These are phyloP conservation scores for Lycocerus yunnanus DNA, from an alignment of 2,888 invertebrate species.

Conservation along the genomic window DNA sequence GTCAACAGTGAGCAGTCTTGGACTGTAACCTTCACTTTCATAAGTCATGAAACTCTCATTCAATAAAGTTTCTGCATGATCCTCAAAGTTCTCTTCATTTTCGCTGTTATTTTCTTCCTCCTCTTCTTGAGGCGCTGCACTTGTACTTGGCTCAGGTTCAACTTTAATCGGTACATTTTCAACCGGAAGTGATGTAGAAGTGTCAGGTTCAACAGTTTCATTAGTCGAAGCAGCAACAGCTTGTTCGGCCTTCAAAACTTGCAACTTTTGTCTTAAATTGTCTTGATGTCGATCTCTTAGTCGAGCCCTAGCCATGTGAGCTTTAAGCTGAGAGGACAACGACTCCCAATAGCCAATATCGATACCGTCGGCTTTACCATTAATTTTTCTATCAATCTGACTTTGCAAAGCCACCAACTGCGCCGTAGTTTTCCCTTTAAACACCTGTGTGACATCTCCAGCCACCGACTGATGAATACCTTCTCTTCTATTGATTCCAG, in stretches of 20 bases:
- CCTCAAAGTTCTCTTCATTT: conserved; percentile 50
- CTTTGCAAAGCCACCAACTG: conserved; percentile 83
- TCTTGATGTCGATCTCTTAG: conserved; percentile 91
- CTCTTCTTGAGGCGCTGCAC: conserved; percentile 40
- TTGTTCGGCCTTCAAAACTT: conserved; percentile 86
- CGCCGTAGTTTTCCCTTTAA: conserved; percentile 89
- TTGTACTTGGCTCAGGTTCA: conserved; percentile 46
- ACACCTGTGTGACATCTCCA: conserved; percentile 84
- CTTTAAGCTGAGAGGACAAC: conserved; percentile 91
- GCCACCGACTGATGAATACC: conserved; percentile 89
- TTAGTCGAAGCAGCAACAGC: conserved; percentile 58
- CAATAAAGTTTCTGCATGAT: conserved; percentile 59
- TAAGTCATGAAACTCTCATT: conserved; percentile 71
- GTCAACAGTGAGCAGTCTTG: conserved; percentile 65
- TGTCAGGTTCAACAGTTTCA: conserved; percentile 31
- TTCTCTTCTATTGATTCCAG: conserved; percentile 59
- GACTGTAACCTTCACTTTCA: conserved; percentile 83
- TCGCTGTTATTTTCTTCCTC: conserved; percentile 51
- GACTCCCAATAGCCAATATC: conserved; percentile 99
- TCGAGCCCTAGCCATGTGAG: conserved; percentile 91
- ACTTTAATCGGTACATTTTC: conserved; percentile 33
- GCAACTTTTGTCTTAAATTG: conserved; percentile 84
- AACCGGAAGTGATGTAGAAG: conserved; percentile 8
- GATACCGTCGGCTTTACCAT: conserved; percentile 82
- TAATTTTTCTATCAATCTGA: conserved; percentile 86